Evolutionary conservation across 2,113 vertebrate species (phyloP), one percentile per base, ranked within the genome.

Genomic region (Cyrtonyx montezumae): DNA sequence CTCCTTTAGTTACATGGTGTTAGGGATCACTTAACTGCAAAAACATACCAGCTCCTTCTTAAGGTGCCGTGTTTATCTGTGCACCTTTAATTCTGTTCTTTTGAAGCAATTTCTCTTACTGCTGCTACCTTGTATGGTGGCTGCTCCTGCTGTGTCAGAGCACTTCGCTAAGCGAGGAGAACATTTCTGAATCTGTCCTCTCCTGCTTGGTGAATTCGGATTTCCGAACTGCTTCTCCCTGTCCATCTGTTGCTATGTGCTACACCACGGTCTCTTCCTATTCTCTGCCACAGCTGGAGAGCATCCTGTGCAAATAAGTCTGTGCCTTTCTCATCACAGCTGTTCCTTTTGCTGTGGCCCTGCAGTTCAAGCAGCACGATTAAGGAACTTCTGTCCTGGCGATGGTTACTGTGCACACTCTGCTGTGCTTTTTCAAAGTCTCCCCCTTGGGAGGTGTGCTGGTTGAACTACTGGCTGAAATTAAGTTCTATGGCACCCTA

Each of bases 381-480:
- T 79, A 43, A 87, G 69, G 51, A 68, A 53, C 56, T 49, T 32
- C 22, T 61, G 56, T 8, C 37, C 21, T 84, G 62, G 74, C 87
- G 36, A 25, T 56, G n/a, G 58, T 66, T 81, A 58, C 58, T 66
- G 49, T 5, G 65, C 21, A 12, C 34, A 51, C 23, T 1, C 0
- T 0, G 2, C 61, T 51, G 20, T 55, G 65, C 30, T 82, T 75
- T 80, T 55, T 32, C 49, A 36, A 26, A 74, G 71, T 53, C 14
- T 61, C 66, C 40, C 19, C 71, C 48, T 51, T 67, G 9, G 68
- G 74, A 40, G 5, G 22, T 43, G 23, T 11, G 13, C 36, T 73
- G 63, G 34, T 70, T 86, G 87, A 84, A 51, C 22, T 84, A 30
- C 77, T 78, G 73, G 6, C 56, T 83, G 61, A 87, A 63, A 30